phyloP scores from a whole-genome alignment of 2,888 invertebrate genomes.

The Cephus spinipes region DNA sequence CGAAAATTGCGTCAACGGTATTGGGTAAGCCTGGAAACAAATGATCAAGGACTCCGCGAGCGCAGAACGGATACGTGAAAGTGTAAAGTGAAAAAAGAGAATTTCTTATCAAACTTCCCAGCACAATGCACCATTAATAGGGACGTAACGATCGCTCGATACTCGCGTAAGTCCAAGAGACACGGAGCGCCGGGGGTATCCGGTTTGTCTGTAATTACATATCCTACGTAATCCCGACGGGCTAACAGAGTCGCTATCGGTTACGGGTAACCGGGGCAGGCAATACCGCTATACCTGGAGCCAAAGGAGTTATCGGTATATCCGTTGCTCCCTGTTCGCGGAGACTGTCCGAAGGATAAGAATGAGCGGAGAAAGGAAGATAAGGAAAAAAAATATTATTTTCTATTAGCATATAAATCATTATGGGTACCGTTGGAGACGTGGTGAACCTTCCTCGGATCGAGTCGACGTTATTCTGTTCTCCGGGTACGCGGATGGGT shows the following conservation, averaged over 20 bases:
- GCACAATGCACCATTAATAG: neutral
- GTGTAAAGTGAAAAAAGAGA: neutral
- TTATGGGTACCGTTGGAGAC: neutral
- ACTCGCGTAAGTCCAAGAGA: neutral
- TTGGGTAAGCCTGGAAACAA: neutral
- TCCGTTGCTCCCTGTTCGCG: neutral
- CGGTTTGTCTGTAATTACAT: neutral
- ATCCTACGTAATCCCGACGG: neutral
- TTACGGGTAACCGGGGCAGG: neutral
- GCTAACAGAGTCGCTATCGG: neutral
- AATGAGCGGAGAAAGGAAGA: neutral
- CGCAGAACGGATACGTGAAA: no score
- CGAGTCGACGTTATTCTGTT: slow-evolving; percentile 42
- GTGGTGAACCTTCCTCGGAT: neutral
- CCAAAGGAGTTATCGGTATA: neutral
- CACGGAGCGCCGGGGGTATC: neutral
- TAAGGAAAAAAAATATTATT: neutral
- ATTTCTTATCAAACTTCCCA: neutral
- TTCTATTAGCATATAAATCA: neutral
- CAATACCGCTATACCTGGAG: neutral
- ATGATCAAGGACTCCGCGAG: neutral
- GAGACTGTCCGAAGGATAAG: neutral
- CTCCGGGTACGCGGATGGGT: slow-evolving; percentile 59
- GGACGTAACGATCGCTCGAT: neutral
- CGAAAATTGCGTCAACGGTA: neutral